Conservation (phyloP, 2,113 vertebrate genomes). For the Romanogobio albipinnatus region DNA sequence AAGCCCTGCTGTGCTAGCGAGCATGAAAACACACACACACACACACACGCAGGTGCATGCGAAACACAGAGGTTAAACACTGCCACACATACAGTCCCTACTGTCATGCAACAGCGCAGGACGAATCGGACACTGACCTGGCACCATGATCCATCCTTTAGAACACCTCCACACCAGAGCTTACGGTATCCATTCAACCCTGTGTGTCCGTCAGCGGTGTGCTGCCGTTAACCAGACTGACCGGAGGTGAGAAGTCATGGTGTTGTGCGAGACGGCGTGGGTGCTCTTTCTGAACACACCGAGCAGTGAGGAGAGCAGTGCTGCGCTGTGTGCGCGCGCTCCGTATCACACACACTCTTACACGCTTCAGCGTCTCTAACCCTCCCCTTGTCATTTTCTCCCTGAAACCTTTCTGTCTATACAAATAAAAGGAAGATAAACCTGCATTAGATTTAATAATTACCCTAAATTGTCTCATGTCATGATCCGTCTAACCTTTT, state of each 20-base stretch:
- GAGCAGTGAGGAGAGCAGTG: conserved; percentile 25
- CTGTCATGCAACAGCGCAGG: background rate
- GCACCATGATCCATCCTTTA: conserved; percentile 67
- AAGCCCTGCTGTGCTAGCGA: background rate
- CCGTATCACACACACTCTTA: conserved; percentile 36
- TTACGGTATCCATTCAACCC: conserved; percentile 43
- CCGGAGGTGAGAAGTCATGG: conserved; percentile 54
- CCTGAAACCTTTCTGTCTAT: conserved; percentile 1
- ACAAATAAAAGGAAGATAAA: conserved; percentile 24
- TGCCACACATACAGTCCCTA: conserved; percentile 14
- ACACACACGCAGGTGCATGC: conserved; percentile 12
- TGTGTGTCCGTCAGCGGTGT: conserved; percentile 30
- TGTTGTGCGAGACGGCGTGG: conserved; percentile 9
- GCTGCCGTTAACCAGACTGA: conserved; percentile 6
- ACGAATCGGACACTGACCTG: conserved; percentile 61
- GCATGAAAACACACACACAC: background rate
- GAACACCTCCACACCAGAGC: conserved; percentile 52
- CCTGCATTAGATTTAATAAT: background rate
- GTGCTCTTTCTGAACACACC: conserved; percentile 20
- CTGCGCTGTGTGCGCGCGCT: conserved; percentile 22
- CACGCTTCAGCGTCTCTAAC: conserved; percentile 44
- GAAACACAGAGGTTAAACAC: conserved; percentile 25
- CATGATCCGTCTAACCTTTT: background rate
- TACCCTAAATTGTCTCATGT: background rate
- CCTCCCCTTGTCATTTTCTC: conserved; percentile 27